Percentiles rank a stretch among this genome's conserved stretches.
Evolutionary conservation across 2,113 vertebrate genomes (phyloP).

Genomic region (Hemiprocne comata): DNA sequence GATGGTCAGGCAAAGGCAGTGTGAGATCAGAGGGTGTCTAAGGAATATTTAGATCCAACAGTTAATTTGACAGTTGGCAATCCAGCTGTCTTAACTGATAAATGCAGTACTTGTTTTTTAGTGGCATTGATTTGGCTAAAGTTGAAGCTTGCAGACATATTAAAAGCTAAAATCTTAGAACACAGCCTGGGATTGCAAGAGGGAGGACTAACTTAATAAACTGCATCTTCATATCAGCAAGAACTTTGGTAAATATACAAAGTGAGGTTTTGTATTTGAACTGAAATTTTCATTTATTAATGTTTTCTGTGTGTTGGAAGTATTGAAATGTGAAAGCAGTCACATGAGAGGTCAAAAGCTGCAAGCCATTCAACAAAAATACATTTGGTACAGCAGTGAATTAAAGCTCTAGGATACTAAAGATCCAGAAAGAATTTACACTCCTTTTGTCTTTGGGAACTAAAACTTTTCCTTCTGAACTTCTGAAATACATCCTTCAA

Average conservation of each 20-base stretch:
- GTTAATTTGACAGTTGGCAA: not conserved
- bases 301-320: not conserved
- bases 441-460: not conserved
- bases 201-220: not conserved
- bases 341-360: not conserved
- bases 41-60: not conserved
- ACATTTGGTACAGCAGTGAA: not conserved
- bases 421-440: not conserved
- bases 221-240: not conserved
- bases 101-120: not conserved
- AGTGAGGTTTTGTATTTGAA: not conserved
- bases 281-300: not conserved
- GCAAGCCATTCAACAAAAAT: not conserved
- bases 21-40: not conserved
- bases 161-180: not conserved
- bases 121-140: not conserved
- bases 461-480: not conserved
- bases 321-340: not conserved
- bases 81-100: not conserved
- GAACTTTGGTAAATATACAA: not conserved
- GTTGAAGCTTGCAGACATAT: not conserved
- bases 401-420: not conserved
- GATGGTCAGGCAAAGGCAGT: not conserved
- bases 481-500: not conserved
- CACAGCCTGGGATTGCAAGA: not conserved